Percentiles rank a stretch among this genome's conserved stretches.
These are phyloP conservation scores for Scaptomyza reducta DNA, from an alignment of 2,888 invertebrate genomes.

Conservation along the genomic window DNA sequence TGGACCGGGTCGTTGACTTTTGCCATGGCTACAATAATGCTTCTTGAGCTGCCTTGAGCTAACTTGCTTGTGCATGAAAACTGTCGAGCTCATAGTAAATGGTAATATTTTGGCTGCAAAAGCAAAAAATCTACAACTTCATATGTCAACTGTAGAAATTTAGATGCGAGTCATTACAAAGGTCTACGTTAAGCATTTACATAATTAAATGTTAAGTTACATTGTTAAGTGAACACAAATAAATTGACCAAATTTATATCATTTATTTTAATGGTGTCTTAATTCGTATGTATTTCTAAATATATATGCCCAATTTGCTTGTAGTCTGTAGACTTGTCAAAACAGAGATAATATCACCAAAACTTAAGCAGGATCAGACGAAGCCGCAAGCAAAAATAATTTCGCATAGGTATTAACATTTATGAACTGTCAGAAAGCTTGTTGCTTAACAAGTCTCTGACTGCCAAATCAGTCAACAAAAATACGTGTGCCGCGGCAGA, in stretches of 20 bases:
- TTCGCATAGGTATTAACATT: conserved; percentile 40
- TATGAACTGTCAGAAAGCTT: conserved; percentile 50
- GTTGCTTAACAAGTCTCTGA: conserved; percentile 26
- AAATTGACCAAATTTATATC: neutral
- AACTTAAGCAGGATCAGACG: conserved; percentile 16
- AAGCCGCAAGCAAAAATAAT: conserved; percentile 8
- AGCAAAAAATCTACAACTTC: neutral
- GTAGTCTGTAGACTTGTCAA: neutral
- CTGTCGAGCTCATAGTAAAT: neutral
- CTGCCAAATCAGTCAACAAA: conserved; percentile 47
- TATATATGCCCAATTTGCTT: neutral
- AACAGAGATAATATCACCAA: conserved; percentile 8
- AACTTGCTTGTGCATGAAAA: conserved; percentile 5
- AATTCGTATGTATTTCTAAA: neutral
- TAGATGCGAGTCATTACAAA: neutral
- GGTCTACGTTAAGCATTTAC: neutral
- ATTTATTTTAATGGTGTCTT: neutral
- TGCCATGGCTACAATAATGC: conserved; percentile 27
- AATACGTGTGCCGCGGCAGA: conserved; percentile 14
- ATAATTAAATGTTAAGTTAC: too few relatives aligned
- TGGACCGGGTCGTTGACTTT: conserved; percentile 2
- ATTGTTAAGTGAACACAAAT: too few relatives aligned
- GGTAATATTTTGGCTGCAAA: too few relatives aligned
- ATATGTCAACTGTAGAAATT: neutral
- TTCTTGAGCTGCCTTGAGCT: neutral